These are phyloP conservation scores for Tragelaphus eurycerus DNA, from an alignment of 2,797 vertebrate species.

Conservation along the genomic window DNA sequence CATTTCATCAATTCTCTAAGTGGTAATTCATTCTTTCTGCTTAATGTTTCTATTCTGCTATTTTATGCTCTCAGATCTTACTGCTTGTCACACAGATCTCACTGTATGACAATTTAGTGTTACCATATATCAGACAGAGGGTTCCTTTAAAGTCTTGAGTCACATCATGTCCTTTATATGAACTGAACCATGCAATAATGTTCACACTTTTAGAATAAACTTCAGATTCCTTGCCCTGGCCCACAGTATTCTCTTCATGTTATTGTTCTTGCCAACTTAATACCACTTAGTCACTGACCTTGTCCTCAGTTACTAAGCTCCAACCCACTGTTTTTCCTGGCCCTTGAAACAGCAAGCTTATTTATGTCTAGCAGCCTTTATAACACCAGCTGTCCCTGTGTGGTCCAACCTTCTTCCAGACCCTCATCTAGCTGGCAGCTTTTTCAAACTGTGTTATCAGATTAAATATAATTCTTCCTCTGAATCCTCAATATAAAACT, in stretches of 20 bases:
- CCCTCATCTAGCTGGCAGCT: background rate
- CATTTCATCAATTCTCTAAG: background rate
- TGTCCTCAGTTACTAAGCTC: background rate
- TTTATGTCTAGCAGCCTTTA: background rate
- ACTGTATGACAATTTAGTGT: background rate
- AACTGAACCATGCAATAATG: background rate
- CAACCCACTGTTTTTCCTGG: background rate
- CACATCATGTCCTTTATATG: background rate
- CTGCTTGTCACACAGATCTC: background rate
- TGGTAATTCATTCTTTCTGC: background rate
- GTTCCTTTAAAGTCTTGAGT: background rate
- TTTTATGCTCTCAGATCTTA: background rate
- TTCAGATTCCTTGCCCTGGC: background rate
- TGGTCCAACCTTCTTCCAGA: background rate
- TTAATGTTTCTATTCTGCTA: background rate
- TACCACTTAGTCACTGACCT: background rate
- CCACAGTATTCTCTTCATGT: background rate
- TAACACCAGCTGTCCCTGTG: background rate
- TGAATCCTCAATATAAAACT: background rate
- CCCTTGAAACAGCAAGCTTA: background rate
- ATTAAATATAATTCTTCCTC: background rate
- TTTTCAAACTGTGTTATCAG: background rate
- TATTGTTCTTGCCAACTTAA: background rate
- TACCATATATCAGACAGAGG: background rate
- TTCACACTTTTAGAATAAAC: background rate